Evolutionary conservation across 2,797 vertebrate species (phyloP), one percentile per base, ranked within the genome.

Genomic region (Nannoperca australis): DNA sequence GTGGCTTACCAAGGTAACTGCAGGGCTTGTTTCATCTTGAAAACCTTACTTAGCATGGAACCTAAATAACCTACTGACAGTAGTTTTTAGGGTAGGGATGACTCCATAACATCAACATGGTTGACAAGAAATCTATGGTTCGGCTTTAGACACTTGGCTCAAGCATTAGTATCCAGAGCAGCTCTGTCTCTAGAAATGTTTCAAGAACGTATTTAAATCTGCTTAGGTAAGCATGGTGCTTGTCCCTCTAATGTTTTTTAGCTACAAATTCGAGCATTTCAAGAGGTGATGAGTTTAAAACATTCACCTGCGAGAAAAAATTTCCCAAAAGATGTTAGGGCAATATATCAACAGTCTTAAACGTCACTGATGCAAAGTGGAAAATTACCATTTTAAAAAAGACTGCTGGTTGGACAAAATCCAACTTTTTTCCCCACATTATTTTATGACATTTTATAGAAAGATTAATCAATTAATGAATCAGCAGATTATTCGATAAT

Each of bases 331-430:
- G 5, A 2, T 44, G n/a, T 8, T 14, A n/a, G 40, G 40, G 40
- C 40, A 42, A 54, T 18, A 49, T n/a, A 8, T 63, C 17, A 14
- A 32, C 44, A n/a, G n/a, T 36, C 59, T 59, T 59, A 45, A 54
- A 63, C 14, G 3, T 22, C 49, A 54, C 9, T 32, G 24, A 53
- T 32, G n/a, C 32, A 40, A 38, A 53, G 8, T 22, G 15, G 8
- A 30, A 45, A 17, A 27, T 40, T 27, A 38, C n/a, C 12, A 32
- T 47, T 61, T 62, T 4, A 62, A 44, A 70, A 71, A 40, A n/a
- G 6, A 51, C 32, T 7, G 15, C 27, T 53, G 14, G 63, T 27
- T 10, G 49, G 49, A 40, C 49, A 27, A 24, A 65, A 1, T 27
- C 24, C 24, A 27, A 27, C 24, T 27, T 27, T 27, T 27, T 27